Conservation (phyloP, 2,113 vertebrate species). For the Ailuropoda melanoleuca region DNA sequence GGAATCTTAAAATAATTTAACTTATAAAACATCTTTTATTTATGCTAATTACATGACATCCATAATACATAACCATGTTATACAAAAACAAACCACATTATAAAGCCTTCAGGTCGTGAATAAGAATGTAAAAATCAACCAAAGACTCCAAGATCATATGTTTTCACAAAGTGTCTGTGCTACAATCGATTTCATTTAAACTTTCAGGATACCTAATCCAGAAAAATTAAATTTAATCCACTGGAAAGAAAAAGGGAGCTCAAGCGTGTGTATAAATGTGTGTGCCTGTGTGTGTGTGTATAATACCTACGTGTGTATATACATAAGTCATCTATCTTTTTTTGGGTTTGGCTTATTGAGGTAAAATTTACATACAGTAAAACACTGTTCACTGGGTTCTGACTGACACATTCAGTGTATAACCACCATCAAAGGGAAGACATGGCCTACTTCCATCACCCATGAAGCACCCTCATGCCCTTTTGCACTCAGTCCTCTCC, state of each 20-base stretch:
- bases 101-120: not conserved
- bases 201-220: not conserved
- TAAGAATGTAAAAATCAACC: not conserved
- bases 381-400: not conserved
- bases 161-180: not conserved
- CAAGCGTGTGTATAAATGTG: not conserved
- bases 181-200: not conserved
- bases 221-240: not conserved
- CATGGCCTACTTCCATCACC: fast-evolving
- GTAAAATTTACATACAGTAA: not conserved
- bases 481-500: too few relatives aligned
- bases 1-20: constrained; percentile 13
- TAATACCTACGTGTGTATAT: not conserved
- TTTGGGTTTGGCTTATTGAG: not conserved
- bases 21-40: not conserved
- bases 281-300: not conserved
- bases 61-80: not conserved
- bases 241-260: not conserved
- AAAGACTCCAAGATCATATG: not conserved
- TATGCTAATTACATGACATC: constrained; percentile 10
- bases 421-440: not conserved
- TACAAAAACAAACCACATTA: not conserved
- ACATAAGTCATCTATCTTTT: not conserved
- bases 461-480: not conserved
- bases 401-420: fast-evolving